A percentile compares a stretch with the other conserved stretches of the same genome.
phyloP scores from a whole-genome alignment of 2,113 vertebrate genomes.

The Gavia stellata region DNA sequence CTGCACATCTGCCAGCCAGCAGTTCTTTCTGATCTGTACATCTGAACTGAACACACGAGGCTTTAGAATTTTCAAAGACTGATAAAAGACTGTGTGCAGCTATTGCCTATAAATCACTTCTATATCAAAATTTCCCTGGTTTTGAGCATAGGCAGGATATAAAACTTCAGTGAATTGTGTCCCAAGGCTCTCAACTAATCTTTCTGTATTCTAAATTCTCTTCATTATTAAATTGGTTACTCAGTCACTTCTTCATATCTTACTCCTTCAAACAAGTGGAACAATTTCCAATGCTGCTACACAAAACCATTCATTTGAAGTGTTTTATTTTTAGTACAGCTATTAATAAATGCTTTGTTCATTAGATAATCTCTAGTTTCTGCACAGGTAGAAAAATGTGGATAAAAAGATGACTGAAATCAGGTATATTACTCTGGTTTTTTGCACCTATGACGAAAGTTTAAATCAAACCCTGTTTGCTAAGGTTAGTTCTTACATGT shows the following conservation, averaged over 20 bases:
- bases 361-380: background rate
- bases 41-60: background rate
- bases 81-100: conserved; percentile 47
- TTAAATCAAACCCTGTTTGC: background rate
- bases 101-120: conserved; percentile 60
- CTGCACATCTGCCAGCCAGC: conserved; percentile 52
- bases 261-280: conserved; percentile 47
- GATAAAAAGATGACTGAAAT: background rate
- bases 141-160: conserved; percentile 8
- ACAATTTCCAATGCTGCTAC: conserved; percentile 34
- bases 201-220: conserved; percentile 56
- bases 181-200: conserved; percentile 42
- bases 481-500: background rate
- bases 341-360: background rate
- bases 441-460: background rate
- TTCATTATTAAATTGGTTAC: conserved; percentile 63
- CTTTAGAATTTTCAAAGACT: conserved; percentile 44
- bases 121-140: conserved; percentile 4
- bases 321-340: background rate
- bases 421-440: background rate
- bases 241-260: conserved; percentile 50
- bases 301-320: background rate
- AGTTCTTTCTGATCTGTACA: background rate
- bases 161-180: conserved; percentile 33
- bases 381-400: background rate